Evolutionary conservation across 2,113 vertebrate species (phyloP), one percentile per base, ranked within the genome.

Genomic region (Spheniscus mendiculus): DNA sequence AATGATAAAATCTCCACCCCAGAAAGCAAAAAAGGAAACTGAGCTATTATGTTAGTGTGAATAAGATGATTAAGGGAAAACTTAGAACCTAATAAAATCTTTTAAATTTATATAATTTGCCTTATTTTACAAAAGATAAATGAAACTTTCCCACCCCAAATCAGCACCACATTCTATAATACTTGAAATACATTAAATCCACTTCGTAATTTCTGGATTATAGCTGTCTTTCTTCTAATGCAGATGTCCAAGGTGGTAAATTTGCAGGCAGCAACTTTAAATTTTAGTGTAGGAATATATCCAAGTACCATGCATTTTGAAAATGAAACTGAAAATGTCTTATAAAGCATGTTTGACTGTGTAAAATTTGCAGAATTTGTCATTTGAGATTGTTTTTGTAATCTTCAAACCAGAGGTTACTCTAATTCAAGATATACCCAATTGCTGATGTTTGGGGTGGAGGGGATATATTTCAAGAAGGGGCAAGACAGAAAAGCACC

Each of bases 281-380:
- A 84, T 81, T 73, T 91, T 30, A 66, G 18, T 26, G 13, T 45
- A 78, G 42, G 15, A 89, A 66, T 22, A 73, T 4, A 80, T 17
- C 21, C 30, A 93, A 80, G 6, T 19, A 61, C 8, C 3, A 49
- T 0, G 2, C 0, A 0, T 25, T 3, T 9, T 21, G 16, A 90
- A 92, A 95, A 70, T 66, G 10, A 50, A 59, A 87, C 14, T 34
- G 18, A 70, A 95, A 89, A 55, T 26, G 5, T 26, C 22, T 63
- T 78, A 38, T 32, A 86, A 83, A 70, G 15, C 7, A 70, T 3
- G 1, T 14, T 53, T 49, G 27, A 49, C 5, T 18, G 1, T 1
- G 15, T 38, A 52, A 89, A 83, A 74, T 29, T 10, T 19, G 6
- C 23, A 77, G 34, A 30, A 40, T 53, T 73, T 62, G n/a, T 73